Percentiles rank a stretch among this genome's conserved stretches.
Conservation (phyloP, 1,140 invertebrate species). For the Drosophila rufa region DNA sequence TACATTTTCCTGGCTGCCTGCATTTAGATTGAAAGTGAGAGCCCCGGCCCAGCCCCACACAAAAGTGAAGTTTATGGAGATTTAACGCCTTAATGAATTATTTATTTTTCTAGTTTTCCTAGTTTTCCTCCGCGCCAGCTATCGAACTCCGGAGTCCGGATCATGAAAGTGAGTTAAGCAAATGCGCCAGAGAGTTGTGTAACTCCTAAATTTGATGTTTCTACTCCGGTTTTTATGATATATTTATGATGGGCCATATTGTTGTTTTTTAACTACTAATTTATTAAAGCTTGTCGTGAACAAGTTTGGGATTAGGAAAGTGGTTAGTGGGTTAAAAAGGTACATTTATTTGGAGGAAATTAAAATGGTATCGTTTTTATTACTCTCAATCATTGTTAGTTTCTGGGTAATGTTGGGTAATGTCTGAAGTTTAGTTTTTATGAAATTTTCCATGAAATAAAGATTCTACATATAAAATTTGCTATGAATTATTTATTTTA, state of each 20-base stretch:
- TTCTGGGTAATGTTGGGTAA: neutral
- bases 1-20: conserved; percentile 36
- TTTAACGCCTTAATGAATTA: conserved; percentile 68
- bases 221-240: conserved; percentile 17
- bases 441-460: neutral
- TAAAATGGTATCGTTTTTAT: neutral
- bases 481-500: neutral
- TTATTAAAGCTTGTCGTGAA: neutral
- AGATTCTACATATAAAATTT: neutral
- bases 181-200: conserved; percentile 24
- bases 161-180: conserved; percentile 49
- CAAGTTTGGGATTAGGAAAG: conserved; percentile 5
- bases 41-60: conserved; percentile 25
- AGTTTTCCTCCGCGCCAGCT: conserved; percentile 17
- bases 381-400: neutral
- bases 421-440: neutral
- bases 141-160: conserved; percentile 11
- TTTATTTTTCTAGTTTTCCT: conserved; percentile 64
- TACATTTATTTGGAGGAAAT: neutral
- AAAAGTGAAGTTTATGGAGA: conserved; percentile 68
- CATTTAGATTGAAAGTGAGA: conserved; percentile 63
- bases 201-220: conserved; percentile 16
- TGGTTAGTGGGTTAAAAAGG: neutral
- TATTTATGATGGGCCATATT: conserved; percentile 26
- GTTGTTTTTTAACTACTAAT: conserved; percentile 13